Evolutionary conservation across 2,113 vertebrate species (phyloP).

Genomic region (Pseudois nayaur): DNA sequence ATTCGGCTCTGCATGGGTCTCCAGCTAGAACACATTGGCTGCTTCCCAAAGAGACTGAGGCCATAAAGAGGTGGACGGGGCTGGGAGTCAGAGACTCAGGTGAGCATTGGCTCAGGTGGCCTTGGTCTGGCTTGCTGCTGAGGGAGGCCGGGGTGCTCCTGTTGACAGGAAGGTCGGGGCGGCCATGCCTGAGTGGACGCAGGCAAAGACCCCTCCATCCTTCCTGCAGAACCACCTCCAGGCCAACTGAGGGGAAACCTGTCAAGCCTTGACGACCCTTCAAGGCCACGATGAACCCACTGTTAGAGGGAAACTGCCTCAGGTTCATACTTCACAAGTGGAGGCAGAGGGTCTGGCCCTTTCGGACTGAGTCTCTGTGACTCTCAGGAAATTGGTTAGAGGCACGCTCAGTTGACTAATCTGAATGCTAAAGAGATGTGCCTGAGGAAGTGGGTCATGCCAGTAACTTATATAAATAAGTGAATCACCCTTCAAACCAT

Average conservation of each 20-base stretch:
- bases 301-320: not conserved
- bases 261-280: not conserved
- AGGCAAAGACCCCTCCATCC: not conserved
- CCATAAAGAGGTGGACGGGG: not conserved
- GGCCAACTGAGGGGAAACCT: not conserved
- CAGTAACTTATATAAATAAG: not conserved
- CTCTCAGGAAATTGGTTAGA: not conserved
- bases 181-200: rapidly evolving
- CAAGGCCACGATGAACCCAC: rapidly evolving
- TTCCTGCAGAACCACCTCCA: not conserved
- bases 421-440: not conserved
- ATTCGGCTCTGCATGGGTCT: not conserved
- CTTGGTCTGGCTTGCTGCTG: not conserved
- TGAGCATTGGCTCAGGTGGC: not conserved
- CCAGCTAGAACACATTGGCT: rapidly evolving
- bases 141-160: not conserved
- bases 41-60: not conserved
- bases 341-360: not conserved
- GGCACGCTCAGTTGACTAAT: not conserved
- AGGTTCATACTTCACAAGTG: rapidly evolving
- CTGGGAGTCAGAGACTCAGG: not conserved
- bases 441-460: not conserved
- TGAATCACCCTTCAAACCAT: not conserved
- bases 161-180: not conserved
- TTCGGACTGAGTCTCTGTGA: not conserved